A percentile compares a stretch with the other conserved stretches of the same genome.
Evolutionary conservation across 1,140 invertebrate species (phyloP).

Genomic region (Planococcus citri): DNA sequence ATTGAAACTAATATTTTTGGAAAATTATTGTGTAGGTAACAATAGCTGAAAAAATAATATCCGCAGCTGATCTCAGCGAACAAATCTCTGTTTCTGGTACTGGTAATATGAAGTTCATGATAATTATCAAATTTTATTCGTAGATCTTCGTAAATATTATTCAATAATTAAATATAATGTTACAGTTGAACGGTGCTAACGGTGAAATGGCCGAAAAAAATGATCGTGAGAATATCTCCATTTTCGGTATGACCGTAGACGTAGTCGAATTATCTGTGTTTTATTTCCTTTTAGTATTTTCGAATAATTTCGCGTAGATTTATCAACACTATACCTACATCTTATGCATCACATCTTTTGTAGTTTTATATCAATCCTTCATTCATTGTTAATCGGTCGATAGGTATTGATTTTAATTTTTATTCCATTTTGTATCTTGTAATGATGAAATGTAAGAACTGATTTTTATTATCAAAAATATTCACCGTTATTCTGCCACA

Average conservation of each 20-base stretch:
- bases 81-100: conserved; percentile 97
- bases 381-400: too few relatives aligned
- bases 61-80: conserved; percentile 94
- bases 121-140: conserved; percentile 26
- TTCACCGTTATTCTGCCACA: too few relatives aligned
- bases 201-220: conserved; percentile 99
- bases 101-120: conserved; percentile 78
- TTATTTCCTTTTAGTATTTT: too few relatives aligned
- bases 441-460: too few relatives aligned
- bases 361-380: too few relatives aligned
- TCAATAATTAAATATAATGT: conserved; percentile 20
- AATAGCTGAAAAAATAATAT: conserved; percentile 95
- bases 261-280: conserved; percentile 56
- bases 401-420: too few relatives aligned
- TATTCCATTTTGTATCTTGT: too few relatives aligned
- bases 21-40: conserved; percentile 98
- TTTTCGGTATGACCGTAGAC: conserved; percentile 94
- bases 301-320: too few relatives aligned
- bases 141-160: background rate
- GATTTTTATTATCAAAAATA: too few relatives aligned
- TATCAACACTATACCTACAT: too few relatives aligned
- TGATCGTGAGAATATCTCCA: conserved; percentile 96
- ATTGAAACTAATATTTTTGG: conserved; percentile 89
- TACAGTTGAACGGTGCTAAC: conserved; percentile 96
- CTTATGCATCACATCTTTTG: too few relatives aligned